phyloP scores from a whole-genome alignment of 2,888 invertebrate genomes.

The Drosophila buzzatii region DNA sequence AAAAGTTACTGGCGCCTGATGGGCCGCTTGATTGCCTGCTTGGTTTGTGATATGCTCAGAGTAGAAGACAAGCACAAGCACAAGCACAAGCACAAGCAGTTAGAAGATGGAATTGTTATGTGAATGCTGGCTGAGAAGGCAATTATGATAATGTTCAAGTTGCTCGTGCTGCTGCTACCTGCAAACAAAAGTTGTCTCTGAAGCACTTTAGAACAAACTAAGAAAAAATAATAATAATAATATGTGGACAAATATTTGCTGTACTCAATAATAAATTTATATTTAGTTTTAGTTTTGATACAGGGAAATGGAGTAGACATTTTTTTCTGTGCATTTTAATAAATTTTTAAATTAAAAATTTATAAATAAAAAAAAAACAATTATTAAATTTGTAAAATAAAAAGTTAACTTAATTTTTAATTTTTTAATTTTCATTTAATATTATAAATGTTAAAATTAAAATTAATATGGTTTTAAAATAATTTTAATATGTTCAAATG shows the following conservation, averaged over 20 bases:
- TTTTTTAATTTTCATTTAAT: too few species aligned
- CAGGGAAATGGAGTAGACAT: neutral
- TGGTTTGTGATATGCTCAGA: constrained; percentile 30
- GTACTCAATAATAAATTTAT: neutral
- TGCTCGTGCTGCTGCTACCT: constrained; percentile 39
- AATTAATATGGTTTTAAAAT: neutral
- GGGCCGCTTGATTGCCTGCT: constrained; percentile 58
- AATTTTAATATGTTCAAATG: neutral
- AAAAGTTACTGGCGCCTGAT: constrained; percentile 56
- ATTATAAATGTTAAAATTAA: neutral
- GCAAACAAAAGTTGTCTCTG: constrained; percentile 7
- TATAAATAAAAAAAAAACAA: too few species aligned
- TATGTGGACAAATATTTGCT: neutral
- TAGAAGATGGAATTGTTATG: constrained; percentile 34
- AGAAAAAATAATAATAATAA: neutral
- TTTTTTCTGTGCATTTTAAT: too few species aligned
- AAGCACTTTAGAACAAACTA: neutral
- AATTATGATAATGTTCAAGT: constrained; percentile 65
- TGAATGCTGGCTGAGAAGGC: constrained; percentile 42
- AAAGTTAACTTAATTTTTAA: too few species aligned
- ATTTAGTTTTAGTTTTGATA: neutral
- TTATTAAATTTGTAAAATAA: too few species aligned
- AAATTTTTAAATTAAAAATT: too few species aligned
- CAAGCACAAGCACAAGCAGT: constrained; percentile 37
- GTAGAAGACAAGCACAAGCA: constrained; percentile 24